Conservation (phyloP, 2,797 vertebrate genomes). For the Ataeniobius toweri region DNA sequence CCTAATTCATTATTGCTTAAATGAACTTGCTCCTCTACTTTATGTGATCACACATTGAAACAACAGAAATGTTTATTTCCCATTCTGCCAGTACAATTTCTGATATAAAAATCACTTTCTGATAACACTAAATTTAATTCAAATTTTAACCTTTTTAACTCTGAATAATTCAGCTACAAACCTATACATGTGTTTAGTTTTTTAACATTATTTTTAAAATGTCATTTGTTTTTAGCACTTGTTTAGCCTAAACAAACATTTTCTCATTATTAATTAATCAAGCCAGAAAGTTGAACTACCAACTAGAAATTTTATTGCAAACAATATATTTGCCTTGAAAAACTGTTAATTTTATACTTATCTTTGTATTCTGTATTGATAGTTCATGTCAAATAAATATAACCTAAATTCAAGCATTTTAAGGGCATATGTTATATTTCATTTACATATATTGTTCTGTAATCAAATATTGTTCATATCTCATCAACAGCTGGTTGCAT, state of each 20-base stretch:
- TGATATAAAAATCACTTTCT: background rate
- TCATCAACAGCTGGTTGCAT: background rate
- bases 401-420: background rate
- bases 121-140: background rate
- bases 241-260: too few relatives aligned
- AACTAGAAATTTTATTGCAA: background rate
- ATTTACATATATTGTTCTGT: background rate
- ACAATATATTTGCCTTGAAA: background rate
- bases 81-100: background rate
- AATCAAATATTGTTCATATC: background rate
- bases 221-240: too few relatives aligned
- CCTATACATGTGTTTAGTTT: too few relatives aligned
- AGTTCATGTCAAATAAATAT: background rate
- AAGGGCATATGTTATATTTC: background rate
- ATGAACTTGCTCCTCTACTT: background rate
- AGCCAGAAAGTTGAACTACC: too few relatives aligned
- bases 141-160: background rate
- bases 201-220: too few relatives aligned
- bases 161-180: too few relatives aligned
- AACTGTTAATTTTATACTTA: background rate
- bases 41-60: background rate
- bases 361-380: background rate
- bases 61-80: background rate
- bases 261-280: too few relatives aligned
- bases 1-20: background rate